These are phyloP conservation scores for Lydus trimaculatus DNA, from an alignment of 2,888 invertebrate genomes.

Conservation along the genomic window DNA sequence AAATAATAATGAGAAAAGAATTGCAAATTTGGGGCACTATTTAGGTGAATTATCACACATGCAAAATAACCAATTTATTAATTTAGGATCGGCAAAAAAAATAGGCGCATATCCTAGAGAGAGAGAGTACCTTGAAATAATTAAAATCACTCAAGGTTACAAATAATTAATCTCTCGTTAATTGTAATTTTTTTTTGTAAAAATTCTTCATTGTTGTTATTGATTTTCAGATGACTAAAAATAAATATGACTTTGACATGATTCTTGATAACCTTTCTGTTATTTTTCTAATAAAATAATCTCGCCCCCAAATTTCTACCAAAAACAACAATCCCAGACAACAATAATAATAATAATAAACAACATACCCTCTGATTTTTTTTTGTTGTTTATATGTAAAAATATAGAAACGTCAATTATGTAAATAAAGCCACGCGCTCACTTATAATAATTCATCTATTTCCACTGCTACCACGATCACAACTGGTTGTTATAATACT, in stretches of 20 bases:
- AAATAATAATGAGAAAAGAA: background rate
- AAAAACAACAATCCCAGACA: conserved; percentile 12
- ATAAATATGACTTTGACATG: conserved; percentile 30
- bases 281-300: conserved; percentile 13
- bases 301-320: conserved; percentile 9
- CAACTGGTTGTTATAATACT: background rate
- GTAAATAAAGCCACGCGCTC: conserved; percentile 9
- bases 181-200: background rate
- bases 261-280: conserved; percentile 22
- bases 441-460: background rate
- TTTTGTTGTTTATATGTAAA: background rate
- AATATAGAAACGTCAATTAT: background rate
- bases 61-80: background rate
- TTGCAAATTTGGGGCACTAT: background rate
- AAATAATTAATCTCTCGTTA: background rate
- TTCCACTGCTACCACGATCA: background rate
- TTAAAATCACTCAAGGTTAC: background rate
- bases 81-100: background rate
- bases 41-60: background rate
- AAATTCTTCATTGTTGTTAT: background rate
- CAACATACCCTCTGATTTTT: background rate
- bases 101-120: background rate
- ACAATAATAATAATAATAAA: background rate
- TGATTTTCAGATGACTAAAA: conserved; percentile 18
- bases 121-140: background rate